Percentiles rank a stretch among this genome's conserved stretches.
Conservation (phyloP, 2,888 invertebrate genomes). For the Drosophila flavopinicola region DNA sequence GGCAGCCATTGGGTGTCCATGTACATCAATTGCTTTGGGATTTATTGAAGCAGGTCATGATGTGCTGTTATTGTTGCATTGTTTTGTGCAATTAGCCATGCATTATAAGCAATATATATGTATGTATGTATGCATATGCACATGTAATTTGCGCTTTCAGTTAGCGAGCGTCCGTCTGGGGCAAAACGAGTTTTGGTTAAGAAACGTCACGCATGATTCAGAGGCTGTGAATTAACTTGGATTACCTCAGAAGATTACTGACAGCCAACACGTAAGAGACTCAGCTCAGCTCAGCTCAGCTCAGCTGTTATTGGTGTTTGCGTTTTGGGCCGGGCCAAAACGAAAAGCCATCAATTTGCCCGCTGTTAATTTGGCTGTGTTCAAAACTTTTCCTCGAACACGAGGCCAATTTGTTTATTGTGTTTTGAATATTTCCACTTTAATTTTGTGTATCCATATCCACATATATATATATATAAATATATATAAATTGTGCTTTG, state of each 20-base stretch:
- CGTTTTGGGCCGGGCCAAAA: constrained; percentile 16
- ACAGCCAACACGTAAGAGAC: constrained; percentile 23
- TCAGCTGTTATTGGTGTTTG: constrained; percentile 12
- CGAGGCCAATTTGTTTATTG: constrained; percentile 48
- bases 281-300: no score
- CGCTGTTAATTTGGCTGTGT: constrained; percentile 36
- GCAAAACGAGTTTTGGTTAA: constrained; percentile 49
- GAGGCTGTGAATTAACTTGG: constrained; percentile 37
- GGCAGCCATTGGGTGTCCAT: constrained; percentile 11
- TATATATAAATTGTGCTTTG: constrained; percentile 5
- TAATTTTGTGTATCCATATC: background rate
- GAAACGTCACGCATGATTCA: constrained; percentile 58
- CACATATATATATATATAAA: no score
- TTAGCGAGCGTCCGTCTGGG: constrained; percentile 17
- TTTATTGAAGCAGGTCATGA: constrained; percentile 74
- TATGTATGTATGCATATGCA: constrained; percentile 13
- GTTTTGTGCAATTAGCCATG: constrained; percentile 55
- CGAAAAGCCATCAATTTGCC: constrained; percentile 23
- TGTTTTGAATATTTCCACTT: constrained; percentile 13
- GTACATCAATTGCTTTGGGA: constrained; percentile 35
- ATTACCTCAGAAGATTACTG: constrained; percentile 43
- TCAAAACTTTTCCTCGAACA: constrained; percentile 37
- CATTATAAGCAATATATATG: constrained; percentile 24
- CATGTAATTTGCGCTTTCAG: constrained; percentile 42
- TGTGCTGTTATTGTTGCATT: constrained; percentile 44